Evolutionary conservation across 2,797 vertebrate genomes (phyloP).

Genomic region (Eleutherodactylus coqui): DNA sequence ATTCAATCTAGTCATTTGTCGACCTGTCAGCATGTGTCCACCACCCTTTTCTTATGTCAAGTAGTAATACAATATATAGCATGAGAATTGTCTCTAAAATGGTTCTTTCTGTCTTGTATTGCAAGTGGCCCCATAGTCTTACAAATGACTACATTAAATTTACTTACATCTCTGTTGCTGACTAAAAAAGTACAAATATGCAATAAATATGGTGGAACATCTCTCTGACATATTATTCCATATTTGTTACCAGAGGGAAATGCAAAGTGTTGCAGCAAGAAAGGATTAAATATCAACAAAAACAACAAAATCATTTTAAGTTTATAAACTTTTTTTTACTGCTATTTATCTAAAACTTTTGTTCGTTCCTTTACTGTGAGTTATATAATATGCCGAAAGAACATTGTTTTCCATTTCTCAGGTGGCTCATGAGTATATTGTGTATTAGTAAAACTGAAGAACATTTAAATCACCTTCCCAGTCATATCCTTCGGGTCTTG

Average conservation of each 20-base stretch:
- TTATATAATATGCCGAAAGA: constrained; percentile 34
- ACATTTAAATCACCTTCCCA: constrained; percentile 29
- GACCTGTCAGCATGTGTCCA: neutral
- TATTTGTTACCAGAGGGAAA: neutral
- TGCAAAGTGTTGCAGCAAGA: constrained; percentile 10
- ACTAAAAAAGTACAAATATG: neutral
- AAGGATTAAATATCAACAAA: constrained; percentile 1
- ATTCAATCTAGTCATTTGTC: neutral
- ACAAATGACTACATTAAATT: neutral
- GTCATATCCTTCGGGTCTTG: constrained; percentile 22
- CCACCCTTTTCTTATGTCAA: neutral
- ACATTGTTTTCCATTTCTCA: constrained; percentile 44
- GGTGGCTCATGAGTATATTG: constrained; percentile 6
- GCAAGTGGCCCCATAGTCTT: neutral
- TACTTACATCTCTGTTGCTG: neutral
- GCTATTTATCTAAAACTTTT: constrained; percentile 10
- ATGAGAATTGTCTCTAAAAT: neutral
- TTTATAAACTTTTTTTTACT: constrained; percentile 23
- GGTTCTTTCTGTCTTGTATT: neutral
- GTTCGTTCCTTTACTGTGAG: neutral
- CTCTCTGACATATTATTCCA: neutral
- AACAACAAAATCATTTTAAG: constrained; percentile 26
- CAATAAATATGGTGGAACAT: neutral
- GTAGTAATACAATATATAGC: neutral
- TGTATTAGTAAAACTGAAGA: constrained; percentile 26